Base-by-base conservation (phyloP, 2,797 vertebrate species). In the Danionella dracula region DNA sequence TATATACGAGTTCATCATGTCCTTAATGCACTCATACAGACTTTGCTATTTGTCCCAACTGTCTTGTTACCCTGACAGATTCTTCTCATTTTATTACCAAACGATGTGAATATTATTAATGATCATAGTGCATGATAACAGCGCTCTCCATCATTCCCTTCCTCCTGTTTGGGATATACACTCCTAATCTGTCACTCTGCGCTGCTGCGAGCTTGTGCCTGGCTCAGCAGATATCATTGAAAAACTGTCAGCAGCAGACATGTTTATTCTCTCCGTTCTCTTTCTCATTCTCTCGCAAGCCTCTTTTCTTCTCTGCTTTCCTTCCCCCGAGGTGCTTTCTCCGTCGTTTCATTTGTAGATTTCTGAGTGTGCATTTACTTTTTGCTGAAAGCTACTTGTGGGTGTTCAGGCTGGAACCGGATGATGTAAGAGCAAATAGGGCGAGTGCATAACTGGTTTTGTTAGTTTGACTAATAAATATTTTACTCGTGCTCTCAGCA, bases 101-200 rank as follows among this genome's bases (percentile, higher is more conserved):
- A 46, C 20, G 59, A 59, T 66, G 62, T 53, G 65, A 70, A 59
- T 59, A 59, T 37, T 46, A 37, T 54, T 59, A 66, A 71, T 19
- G 40, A 66, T 66, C 17, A 48, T 60, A 38, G 54, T n/a, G 27
- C 17, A 20, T 21, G 61, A 65, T 59, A 66, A 46, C 68, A 46
- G 46, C 13, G 10, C 49, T 17, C 21, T 65, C 51, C 31, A 44
- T 57, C 20, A 31, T 31, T 51, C 38, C 15, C 13, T 32, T 56
- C 60, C 61, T 58, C 59, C 69, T 66, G 61, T 71, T 60, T n/a
- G 2, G 21, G 61, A 44, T 37, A 8, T 13, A 59, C 38, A 20
- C 55, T 57, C 46, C 21, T 54, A 65, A 65, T 71, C 68, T 71
- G 69, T 71, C 69, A 66, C 50, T 58, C 20, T 8, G 40, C 59